Percentiles rank a stretch among this genome's conserved stretches.
Conservation (phyloP, 2,888 invertebrate species). For the Gerris lacustris region DNA sequence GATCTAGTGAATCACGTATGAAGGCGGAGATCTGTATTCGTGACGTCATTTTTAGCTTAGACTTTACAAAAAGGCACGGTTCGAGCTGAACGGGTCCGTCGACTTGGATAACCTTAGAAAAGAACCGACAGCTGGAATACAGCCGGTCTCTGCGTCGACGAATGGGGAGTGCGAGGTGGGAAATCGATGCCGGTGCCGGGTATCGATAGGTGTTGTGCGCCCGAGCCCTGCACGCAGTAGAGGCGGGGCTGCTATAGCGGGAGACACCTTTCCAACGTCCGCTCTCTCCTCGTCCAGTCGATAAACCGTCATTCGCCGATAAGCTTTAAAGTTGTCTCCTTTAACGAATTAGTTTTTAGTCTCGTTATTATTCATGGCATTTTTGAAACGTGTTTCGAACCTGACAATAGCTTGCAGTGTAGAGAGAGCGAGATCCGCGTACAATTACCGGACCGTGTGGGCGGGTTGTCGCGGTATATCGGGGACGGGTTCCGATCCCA, state of each 20-base stretch:
- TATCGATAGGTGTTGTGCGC: not conserved
- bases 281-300: not conserved
- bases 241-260: not conserved
- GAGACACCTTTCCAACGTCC: not conserved
- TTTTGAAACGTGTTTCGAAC: constrained; percentile 5
- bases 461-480: not conserved
- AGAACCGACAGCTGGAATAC: too few species aligned
- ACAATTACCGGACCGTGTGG: not conserved
- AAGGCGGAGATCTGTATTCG: too few species aligned
- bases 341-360: not conserved
- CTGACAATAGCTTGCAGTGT: constrained; percentile 1
- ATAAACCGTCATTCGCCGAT: not conserved
- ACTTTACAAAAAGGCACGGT: too few species aligned
- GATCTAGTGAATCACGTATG: too few species aligned
- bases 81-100: too few species aligned
- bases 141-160: not conserved
- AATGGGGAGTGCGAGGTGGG: not conserved
- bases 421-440: not conserved
- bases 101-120: too few species aligned
- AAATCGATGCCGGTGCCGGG: not conserved
- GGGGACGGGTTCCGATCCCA: constrained; percentile 25
- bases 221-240: not conserved
- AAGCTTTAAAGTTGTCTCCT: not conserved
- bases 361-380: constrained; percentile 8
- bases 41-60: too few species aligned